Evolutionary conservation across 2,888 invertebrate genomes (phyloP), one percentile per base, ranked within the genome.

Genomic region (Pristionchus arcanus): DNA sequence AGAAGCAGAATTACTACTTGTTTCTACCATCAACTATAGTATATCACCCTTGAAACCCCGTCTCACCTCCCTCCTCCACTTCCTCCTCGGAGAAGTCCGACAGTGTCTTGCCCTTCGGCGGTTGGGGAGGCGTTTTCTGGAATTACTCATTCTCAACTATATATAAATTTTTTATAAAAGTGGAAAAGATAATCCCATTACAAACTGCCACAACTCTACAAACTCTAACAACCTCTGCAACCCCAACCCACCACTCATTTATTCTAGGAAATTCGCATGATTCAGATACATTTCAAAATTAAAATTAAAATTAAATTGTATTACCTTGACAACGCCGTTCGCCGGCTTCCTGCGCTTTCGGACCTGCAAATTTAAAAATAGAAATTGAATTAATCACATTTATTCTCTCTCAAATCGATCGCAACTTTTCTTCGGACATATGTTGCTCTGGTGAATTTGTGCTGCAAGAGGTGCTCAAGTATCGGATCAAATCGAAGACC

Each of bases 71-170:
- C 49, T 77, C 87, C 34, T 81, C 90, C 21, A 13, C 63, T 31
- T 91, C 91, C 15, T 84, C 74, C 25, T 90, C 90, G n/a, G 86
- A 89, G 31, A 81, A 81, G 21, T 84, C 84, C 25, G 89, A 81
- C 13, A 90, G 84, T 11, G 89, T 59, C 28, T 25, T 59, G 68
- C 31, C 59, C 89, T 89, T 90, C 53, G 59, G 42, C 7, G 81
- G 81, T 11, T 49, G 49, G 28, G 49, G 49, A 19, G 81, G 81
- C 42, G 81, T 49, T 28, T 81, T 77, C 77, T 77, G 42, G 4
- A 71, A 71, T 63, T 34, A 71, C 3, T 71, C 7, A 71, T 71
- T n/a, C n/a, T n/a, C n/a, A n/a, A n/a, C n/a, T n/a, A n/a, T n/a
- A n/a, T n/a, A n/a, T n/a, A n/a, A n/a, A n/a, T n/a, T n/a, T n/a